Conservation (phyloP, 2,113 vertebrate genomes). For the Oryctolagus cuniculus region DNA sequence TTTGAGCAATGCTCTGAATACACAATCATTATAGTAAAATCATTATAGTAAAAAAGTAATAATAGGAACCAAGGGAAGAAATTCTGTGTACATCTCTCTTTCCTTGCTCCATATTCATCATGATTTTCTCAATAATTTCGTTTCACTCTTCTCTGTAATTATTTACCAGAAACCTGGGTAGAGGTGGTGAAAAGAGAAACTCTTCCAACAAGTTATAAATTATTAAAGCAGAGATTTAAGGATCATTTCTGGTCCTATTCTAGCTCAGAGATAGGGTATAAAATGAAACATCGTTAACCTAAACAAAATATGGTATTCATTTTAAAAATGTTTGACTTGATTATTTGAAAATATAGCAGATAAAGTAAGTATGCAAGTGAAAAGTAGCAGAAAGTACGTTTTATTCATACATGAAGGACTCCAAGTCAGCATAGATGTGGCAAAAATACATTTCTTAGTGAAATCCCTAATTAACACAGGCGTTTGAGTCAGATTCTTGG, state of each 20-base stretch:
- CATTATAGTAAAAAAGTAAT: conserved; percentile 13
- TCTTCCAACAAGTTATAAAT: conserved; percentile 15
- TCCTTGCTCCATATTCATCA: not conserved
- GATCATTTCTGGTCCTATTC: not conserved
- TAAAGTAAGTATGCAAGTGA: not conserved
- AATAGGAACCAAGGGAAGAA: not conserved
- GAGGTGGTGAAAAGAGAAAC: not conserved
- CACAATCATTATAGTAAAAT: not conserved
- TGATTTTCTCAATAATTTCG: not conserved
- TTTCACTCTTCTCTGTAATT: conserved; percentile 8
- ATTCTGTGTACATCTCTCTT: not conserved
- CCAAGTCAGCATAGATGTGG: not conserved
- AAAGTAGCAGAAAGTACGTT: conserved; percentile 1
- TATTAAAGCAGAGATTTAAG: conserved; percentile 32
- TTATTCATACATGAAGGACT: not conserved
- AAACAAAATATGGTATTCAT: not conserved
- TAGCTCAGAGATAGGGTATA: not conserved
- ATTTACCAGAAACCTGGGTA: not conserved
- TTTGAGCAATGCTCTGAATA: not conserved
- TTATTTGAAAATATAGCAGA: not conserved
- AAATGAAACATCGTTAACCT: not conserved
- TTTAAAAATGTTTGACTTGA: conserved; percentile 21
- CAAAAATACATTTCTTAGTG: not conserved
- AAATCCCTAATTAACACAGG: not conserved
- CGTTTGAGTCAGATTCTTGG: not conserved